Conservation (phyloP, 2,113 vertebrate genomes). For the Pseudois nayaur region DNA sequence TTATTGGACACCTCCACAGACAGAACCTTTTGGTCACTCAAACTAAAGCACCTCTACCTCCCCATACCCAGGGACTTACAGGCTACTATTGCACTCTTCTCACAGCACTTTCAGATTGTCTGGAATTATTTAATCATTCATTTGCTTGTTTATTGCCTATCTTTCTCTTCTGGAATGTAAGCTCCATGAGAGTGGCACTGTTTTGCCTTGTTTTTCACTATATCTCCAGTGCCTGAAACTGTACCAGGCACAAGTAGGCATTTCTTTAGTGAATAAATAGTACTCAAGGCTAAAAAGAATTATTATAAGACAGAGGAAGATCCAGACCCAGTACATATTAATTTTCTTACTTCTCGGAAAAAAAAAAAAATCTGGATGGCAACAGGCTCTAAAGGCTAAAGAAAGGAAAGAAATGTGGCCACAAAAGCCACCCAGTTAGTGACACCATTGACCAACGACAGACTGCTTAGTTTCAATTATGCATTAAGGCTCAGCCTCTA, state of each 20-base stretch:
- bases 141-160: background rate
- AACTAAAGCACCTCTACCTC: background rate
- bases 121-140: background rate
- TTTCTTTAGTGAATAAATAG: background rate
- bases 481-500: background rate
- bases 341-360: conserved; percentile 3
- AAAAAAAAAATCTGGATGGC: background rate
- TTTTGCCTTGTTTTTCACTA: background rate
- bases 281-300: background rate
- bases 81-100: background rate
- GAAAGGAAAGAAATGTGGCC: background rate
- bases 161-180: background rate
- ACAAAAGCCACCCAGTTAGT: background rate
- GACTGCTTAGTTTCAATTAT: background rate
- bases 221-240: background rate
- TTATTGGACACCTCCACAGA: background rate
- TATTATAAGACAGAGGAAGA: background rate
- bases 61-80: background rate
- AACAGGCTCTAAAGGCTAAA: background rate
- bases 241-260: background rate
- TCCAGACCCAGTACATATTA: background rate
- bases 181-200: background rate
- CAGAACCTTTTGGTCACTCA: background rate
- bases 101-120: background rate
- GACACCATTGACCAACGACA: background rate